phyloP scores from a whole-genome alignment of 2,113 vertebrate species.

The Ochotona princeps region DNA sequence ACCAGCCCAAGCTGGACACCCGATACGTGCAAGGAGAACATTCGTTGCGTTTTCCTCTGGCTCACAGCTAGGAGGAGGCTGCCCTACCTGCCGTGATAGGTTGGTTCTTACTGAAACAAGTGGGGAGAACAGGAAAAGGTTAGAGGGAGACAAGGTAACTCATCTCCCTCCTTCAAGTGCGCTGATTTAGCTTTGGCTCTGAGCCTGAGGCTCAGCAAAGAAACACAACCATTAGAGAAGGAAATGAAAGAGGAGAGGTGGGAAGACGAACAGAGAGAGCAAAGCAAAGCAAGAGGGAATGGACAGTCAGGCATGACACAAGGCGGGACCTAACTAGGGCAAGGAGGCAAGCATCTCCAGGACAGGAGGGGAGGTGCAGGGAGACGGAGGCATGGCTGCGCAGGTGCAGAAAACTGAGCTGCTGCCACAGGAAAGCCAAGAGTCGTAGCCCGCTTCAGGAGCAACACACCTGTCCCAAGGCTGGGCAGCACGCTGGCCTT shows the following conservation, averaged over 20 bases:
- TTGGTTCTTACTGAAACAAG: background rate
- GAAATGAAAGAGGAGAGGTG: background rate
- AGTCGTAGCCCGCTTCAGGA: background rate
- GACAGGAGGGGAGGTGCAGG: background rate
- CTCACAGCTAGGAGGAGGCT: background rate
- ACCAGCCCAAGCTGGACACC: background rate
- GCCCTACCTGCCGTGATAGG: background rate
- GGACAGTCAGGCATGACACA: background rate
- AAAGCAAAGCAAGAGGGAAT: background rate
- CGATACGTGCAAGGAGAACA: background rate
- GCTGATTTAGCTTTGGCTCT: background rate
- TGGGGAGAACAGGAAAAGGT: background rate
- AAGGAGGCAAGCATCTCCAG: background rate
- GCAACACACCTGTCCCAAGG: slow-evolving; percentile 2
- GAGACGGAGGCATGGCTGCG: fast-evolving
- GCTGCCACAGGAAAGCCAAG: background rate
- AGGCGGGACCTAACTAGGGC: background rate
- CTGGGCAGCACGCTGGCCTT: background rate
- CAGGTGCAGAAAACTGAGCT: background rate
- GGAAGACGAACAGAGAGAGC: no score
- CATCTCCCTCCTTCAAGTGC: slow-evolving; percentile 14
- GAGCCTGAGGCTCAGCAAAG: background rate
- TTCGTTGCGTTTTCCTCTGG: background rate
- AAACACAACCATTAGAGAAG: background rate
- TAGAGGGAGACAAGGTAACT: background rate